phyloP scores from a whole-genome alignment of 2,797 vertebrate genomes.

The Pyrocephalus nanus region DNA sequence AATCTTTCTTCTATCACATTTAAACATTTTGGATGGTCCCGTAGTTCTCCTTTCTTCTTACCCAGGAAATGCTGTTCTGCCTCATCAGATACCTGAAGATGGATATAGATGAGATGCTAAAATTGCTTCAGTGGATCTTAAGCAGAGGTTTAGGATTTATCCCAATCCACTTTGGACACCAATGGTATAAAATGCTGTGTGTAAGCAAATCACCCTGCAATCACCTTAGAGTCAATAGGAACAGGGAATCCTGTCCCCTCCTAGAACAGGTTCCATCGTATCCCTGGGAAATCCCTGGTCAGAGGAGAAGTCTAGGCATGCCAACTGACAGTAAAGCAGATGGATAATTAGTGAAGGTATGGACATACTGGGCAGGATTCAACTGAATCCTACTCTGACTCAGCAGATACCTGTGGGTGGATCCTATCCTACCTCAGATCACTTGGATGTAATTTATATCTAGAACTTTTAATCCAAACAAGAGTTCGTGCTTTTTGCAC shows the following conservation, averaged over 20 bases:
- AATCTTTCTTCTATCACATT: background rate
- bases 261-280: background rate
- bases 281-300: background rate
- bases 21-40: background rate
- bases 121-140: background rate
- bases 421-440: background rate
- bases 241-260: background rate
- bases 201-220: background rate
- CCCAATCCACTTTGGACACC: background rate
- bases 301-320: background rate
- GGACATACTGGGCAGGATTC: background rate
- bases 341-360: background rate
- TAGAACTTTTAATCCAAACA: background rate
- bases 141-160: background rate
- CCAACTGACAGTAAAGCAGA: background rate
- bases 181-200: background rate
- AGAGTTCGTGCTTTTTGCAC: background rate
- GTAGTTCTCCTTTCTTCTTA: background rate
- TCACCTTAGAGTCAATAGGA: background rate
- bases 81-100: background rate
- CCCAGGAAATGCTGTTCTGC: background rate
- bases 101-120: background rate
- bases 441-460: background rate
- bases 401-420: background rate
- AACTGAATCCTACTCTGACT: background rate